Conservation (phyloP, 2,797 vertebrate species). For the Otus scops region DNA sequence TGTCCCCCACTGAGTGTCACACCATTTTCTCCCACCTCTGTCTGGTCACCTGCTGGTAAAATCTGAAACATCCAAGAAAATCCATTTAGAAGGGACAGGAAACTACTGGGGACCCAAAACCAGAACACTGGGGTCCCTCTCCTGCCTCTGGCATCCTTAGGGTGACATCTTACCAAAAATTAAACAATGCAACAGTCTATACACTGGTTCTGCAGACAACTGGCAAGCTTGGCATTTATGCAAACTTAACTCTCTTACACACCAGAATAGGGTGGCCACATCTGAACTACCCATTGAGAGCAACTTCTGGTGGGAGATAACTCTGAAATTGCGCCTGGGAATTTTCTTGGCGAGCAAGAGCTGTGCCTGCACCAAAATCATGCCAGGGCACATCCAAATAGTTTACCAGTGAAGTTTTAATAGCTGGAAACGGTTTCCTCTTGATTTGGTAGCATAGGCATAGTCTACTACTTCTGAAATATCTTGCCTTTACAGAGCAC, state of each 20-base stretch:
- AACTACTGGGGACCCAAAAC: neutral
- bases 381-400: neutral
- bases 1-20: conserved; percentile 96
- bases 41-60: conserved; percentile 89
- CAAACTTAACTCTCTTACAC: neutral
- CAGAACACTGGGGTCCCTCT: neutral
- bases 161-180: neutral
- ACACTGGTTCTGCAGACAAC: neutral
- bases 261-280: neutral
- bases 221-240: neutral
- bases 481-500: neutral
- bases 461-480: neutral
- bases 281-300: neutral
- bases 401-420: neutral
- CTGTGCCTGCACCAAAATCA: neutral
- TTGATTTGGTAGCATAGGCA: neutral
- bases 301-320: neutral
- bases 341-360: neutral
- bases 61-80: conserved; percentile 72
- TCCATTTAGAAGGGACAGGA: neutral
- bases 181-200: neutral
- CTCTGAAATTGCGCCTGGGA: neutral
- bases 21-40: conserved; percentile 96
- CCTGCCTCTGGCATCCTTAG: neutral
- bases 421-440: neutral